Evolutionary conservation across 2,888 invertebrate genomes (phyloP).

Genomic region (Zonitis immaculata): DNA sequence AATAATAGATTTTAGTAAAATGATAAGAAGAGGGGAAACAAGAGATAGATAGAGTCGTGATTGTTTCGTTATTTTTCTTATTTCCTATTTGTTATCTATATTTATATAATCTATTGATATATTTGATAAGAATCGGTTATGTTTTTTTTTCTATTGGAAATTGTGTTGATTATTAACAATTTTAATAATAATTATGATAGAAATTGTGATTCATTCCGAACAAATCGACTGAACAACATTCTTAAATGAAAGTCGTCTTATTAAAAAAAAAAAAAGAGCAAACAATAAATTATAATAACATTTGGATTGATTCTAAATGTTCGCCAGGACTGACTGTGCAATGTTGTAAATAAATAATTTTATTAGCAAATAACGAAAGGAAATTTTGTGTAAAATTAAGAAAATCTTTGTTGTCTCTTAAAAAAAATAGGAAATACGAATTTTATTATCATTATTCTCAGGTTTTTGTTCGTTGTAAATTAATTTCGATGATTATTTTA

Average conservation of each 20-base stretch:
- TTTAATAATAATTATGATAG: not conserved
- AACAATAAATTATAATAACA: not conserved
- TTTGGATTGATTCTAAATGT: slow-evolving; percentile 5
- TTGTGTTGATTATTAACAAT: not conserved
- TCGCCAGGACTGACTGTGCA: slow-evolving; percentile 46
- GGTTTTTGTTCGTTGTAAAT: too few relatives aligned
- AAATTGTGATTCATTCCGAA: slow-evolving; percentile 17
- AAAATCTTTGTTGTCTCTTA: too few relatives aligned
- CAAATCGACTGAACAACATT: slow-evolving; percentile 1
- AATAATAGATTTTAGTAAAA: too few relatives aligned
- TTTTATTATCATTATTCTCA: too few relatives aligned
- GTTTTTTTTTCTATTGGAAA: slow-evolving; percentile 7
- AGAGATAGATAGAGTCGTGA: not conserved
- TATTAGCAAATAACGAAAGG: too few relatives aligned
- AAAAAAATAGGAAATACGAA: too few relatives aligned
- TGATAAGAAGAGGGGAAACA: too few relatives aligned
- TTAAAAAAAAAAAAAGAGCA: not conserved
- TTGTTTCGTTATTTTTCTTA: slow-evolving; percentile 1
- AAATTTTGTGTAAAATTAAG: too few relatives aligned
- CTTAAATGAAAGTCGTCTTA: slow-evolving; percentile 5
- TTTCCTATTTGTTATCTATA: slow-evolving; percentile 16
- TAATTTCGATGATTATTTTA: too few relatives aligned
- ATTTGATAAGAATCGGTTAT: slow-evolving; percentile 7
- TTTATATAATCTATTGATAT: not conserved
- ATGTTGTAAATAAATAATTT: slow-evolving; percentile 38